Conservation (phyloP, 2,888 invertebrate species). For the Andrena fulva region DNA sequence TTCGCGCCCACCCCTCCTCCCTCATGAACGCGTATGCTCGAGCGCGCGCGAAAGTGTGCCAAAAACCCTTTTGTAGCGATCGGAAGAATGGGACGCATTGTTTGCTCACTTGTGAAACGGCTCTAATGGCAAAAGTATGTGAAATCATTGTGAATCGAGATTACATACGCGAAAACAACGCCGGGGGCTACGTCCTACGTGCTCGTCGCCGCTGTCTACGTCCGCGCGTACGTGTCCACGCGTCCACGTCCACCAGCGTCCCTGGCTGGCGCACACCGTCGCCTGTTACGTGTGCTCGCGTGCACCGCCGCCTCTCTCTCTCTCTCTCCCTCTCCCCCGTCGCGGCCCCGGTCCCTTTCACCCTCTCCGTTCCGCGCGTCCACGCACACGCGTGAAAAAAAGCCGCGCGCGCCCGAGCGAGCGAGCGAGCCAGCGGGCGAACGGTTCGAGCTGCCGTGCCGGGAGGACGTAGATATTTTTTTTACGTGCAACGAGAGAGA, state of each 20-base stretch:
- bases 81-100: conserved; percentile 77
- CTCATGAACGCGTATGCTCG: conserved; percentile 65
- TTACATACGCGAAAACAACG: conserved; percentile 83
- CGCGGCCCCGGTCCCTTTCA: not conserved
- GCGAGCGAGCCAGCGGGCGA: conserved; percentile 53
- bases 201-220: conserved; percentile 48
- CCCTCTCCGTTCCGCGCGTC: conserved; percentile 20
- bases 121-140: conserved; percentile 84
- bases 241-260: conserved; percentile 51
- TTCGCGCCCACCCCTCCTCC: conserved; percentile 14
- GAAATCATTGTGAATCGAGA: conserved; percentile 83
- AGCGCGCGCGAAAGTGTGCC: conserved; percentile 76
- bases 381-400: conserved; percentile 69
- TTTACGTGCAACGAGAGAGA: conserved; percentile 73
- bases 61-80: conserved; percentile 76
- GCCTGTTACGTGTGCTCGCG: conserved; percentile 7
- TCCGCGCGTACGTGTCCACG: conserved; percentile 61
- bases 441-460: conserved; percentile 59
- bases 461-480: conserved; percentile 74
- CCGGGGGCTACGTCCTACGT: conserved; percentile 60
- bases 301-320: not conserved
- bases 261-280: conserved; percentile 38
- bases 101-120: conserved; percentile 82
- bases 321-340: not conserved
- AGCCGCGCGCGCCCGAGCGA: conserved; percentile 66